Evolutionary conservation across 2,113 vertebrate species (phyloP).

Genomic region (Oceanodroma tethys): DNA sequence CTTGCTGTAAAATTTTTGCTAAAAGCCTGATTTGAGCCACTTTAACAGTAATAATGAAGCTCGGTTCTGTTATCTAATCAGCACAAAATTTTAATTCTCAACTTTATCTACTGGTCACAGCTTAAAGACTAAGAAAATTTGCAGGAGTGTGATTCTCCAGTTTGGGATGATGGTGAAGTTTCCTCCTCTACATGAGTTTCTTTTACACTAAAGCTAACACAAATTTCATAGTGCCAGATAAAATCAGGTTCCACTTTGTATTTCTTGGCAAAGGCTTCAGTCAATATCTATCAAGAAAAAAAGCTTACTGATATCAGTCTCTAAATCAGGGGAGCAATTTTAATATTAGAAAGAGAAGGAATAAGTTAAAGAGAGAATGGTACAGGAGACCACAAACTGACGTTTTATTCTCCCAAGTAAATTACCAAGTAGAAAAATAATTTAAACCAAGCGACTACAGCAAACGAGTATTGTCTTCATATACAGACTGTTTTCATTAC

Average conservation of each 20-base stretch:
- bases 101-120: neutral
- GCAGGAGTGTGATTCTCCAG: neutral
- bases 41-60: neutral
- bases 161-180: neutral
- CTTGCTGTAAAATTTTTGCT: neutral
- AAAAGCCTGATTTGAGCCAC: neutral
- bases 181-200: neutral
- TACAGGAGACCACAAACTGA: neutral
- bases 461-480: neutral
- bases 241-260: neutral
- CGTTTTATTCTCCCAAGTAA: neutral
- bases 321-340: neutral
- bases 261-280: neutral
- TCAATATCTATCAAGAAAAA: neutral
- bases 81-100: neutral
- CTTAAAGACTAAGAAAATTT: neutral
- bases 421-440: neutral
- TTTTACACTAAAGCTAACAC: neutral
- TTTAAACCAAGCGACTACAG: neutral
- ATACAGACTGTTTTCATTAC: neutral
- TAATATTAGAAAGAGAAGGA: neutral
- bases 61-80: neutral
- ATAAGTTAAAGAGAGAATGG: neutral
- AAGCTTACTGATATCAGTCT: neutral
- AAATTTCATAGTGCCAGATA: neutral